Base-by-base conservation (phyloP, 2,797 vertebrate genomes). In the Cirrhinus mrigala region DNA sequence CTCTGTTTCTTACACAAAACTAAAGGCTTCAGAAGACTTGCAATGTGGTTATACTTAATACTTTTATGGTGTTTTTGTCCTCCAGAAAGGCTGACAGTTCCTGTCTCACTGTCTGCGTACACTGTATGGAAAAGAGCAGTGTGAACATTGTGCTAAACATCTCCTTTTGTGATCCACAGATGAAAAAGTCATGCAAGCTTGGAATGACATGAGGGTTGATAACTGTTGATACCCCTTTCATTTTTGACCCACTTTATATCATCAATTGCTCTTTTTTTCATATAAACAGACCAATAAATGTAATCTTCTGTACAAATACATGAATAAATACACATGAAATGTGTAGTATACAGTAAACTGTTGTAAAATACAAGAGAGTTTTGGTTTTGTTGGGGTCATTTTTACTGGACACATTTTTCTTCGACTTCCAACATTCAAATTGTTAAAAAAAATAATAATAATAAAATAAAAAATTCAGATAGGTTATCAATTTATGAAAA, bases 261-360 rank as follows among this genome's bases (percentile, higher is more conserved):
- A 29, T 92, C 89, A 93, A 89, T 90, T 90, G 90, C 83, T 90
- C 79, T 91, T 58, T n/a, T 37, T 52, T 58, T 29, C 29, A 37
- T 33, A 79, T n/a, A 60, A 56, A 82, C 29, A 82, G 18, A 29
- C 66, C 37, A 62, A 70, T 79, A 24, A 77, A 64, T 74, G 4
- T 54, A n/a, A 81, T 75, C 48, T 54, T 40, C 66, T 62, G 11
- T 62, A 87, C 52, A 62, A 78, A 85, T 40, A 79, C 33, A 85
- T 82, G 27, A 73, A 75, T 68, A 77, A 64, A 83, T 86, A 77
- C 77, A 86, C 62, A 86, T 33, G 37, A 66, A 69, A 27, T 82
- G 29, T 37, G 3, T 76, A 37, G 15, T 46, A 52, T 40, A 71
- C 74, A 58, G 14, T 58, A 27, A 16, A 52, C 54, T 15, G 12